Evolutionary conservation across 2,113 vertebrate species (phyloP).

Genomic region (Hippoglossus stenolepis): DNA sequence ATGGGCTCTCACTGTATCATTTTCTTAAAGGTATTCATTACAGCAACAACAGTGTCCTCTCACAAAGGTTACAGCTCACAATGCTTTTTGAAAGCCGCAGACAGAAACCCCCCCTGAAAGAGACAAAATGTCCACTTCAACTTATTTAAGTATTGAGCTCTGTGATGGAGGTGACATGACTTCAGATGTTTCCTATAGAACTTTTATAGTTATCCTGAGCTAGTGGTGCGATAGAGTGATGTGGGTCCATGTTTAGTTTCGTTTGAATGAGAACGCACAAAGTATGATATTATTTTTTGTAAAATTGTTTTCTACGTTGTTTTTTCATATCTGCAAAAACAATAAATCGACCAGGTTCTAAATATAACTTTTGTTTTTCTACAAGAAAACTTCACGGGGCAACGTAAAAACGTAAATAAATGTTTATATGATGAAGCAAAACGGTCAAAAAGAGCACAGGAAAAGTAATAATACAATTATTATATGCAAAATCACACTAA

Average conservation of each 20-base stretch:
- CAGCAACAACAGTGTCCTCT: conserved; percentile 8
- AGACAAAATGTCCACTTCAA: conserved; percentile 1
- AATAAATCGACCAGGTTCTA: no score
- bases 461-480: no score
- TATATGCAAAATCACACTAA: no score
- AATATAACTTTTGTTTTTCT: no score
- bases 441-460: no score
- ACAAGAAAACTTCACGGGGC: no score
- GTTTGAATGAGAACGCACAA: neutral
- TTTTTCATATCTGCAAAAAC: neutral
- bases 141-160: neutral
- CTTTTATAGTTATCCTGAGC: conserved; percentile 2
- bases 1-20: neutral
- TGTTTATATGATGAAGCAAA: no score
- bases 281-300: no score
- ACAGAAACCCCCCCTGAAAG: neutral
- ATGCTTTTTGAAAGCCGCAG: conserved; percentile 16
- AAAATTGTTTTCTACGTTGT: no score
- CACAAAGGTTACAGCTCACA: conserved; percentile 1
- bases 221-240: neutral
- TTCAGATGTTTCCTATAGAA: neutral
- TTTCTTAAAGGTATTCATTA: conserved; percentile 39
- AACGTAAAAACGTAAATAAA: no score
- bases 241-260: neutral
- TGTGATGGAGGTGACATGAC: neutral